Percentiles rank a stretch among this genome's conserved stretches.
Conservation (phyloP, 2,888 invertebrate species). For the Elmis aenea region DNA sequence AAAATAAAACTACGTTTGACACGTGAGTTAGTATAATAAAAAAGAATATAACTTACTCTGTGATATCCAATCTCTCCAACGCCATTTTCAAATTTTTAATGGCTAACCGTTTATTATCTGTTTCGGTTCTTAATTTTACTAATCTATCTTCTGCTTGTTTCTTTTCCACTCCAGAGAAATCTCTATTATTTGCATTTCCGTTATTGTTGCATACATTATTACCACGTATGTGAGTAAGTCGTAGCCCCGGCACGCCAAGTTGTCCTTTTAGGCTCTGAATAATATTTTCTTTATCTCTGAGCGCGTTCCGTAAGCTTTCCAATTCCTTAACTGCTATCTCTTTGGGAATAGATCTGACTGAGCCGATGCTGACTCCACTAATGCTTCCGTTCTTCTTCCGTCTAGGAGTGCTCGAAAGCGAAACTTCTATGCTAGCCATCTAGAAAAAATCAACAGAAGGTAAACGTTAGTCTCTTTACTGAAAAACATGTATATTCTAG, state of each 20-base stretch:
- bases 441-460: conserved; percentile 40
- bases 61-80: conserved; percentile 77
- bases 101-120: conserved; percentile 71
- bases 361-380: conserved; percentile 34
- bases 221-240: conserved; percentile 33
- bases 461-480: too few species aligned
- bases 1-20: not conserved
- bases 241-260: conserved; percentile 56
- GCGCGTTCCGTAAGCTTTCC: conserved; percentile 64
- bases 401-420: conserved; percentile 61
- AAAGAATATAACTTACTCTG: conserved; percentile 63
- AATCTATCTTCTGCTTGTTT: conserved; percentile 58
- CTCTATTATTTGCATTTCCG: conserved; percentile 33
- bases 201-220: conserved; percentile 29
- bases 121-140: conserved; percentile 57
- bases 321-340: conserved; percentile 54
- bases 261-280: conserved; percentile 73
- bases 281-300: conserved; percentile 76
- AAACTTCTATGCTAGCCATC: conserved; percentile 84
- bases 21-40: not conserved
- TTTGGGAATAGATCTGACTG: conserved; percentile 41
- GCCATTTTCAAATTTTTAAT: conserved; percentile 78
- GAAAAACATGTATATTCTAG: too few species aligned
- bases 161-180: conserved; percentile 52
- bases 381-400: conserved; percentile 48